Base-by-base conservation (phyloP, 92 coral and sea anemone genomes). In the Epizoanthus stellaris region DNA sequence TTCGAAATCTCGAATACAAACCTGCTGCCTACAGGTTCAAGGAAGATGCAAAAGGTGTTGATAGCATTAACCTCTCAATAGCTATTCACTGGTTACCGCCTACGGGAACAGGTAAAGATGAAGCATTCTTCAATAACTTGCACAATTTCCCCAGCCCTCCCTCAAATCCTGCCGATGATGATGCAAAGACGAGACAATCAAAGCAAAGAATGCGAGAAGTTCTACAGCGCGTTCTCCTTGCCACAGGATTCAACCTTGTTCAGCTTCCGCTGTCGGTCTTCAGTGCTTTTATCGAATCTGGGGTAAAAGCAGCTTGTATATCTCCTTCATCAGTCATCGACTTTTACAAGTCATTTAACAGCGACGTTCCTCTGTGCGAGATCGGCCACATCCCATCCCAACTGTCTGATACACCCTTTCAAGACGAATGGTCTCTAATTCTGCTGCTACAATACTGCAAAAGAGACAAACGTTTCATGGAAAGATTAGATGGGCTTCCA, bases 401-500 rank as follows among this genome's bases (percentile, higher is more conserved):
- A 6, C 67, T 93, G 0, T 45, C 58, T 6, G 19, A 38, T 0
- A 90, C 96, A 16, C 91, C 84, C 1, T 90, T 93, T 23, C 13
- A 81, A 80, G 43, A 45, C 73, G 61, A 34, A 2, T 0, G 0
- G 4, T 42, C 80, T 30, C 80, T 90, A 53, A 21, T 70, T 30
- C 19, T 40, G 3, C 87, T 90, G 36, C 89, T 93, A 23, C 36
- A 49, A 67, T 95, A 93, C 77, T 95, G 97, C 64, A 90, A 89
- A 65, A 60, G 63, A 60, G 90, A 73, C 20, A 19, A 60, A 3
- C 15, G 42, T 21, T 95, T 95, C 75, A 56, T 60, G 10, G 77
- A 84, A 23, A 85, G 82, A 20, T 92, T 95, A 19, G 59, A 91
- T 45, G 98, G 91, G 11, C 89, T 93, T 38, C 98, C 98, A 14